phyloP scores from a whole-genome alignment of 2,888 invertebrate genomes.

The Brachycybe producta region DNA sequence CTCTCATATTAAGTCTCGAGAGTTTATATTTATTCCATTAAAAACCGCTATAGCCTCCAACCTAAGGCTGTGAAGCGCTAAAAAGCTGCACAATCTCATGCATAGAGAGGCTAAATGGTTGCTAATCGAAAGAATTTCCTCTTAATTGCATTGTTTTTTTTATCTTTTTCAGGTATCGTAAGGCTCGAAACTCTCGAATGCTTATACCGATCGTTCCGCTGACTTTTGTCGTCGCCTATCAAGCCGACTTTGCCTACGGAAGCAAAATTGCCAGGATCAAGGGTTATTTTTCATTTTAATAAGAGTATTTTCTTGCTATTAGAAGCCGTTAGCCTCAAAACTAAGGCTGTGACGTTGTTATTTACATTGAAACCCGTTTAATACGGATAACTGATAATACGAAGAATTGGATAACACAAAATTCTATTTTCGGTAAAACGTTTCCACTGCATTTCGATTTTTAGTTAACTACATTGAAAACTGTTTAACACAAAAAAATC shows the following conservation, averaged over 20 bases:
- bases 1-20: not conserved
- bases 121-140: no score
- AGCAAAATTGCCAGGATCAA: slow-evolving; percentile 59
- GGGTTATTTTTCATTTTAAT: slow-evolving; percentile 39
- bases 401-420: no score
- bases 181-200: slow-evolving; percentile 46
- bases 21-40: not conserved
- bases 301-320: not conserved
- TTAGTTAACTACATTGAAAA: no score
- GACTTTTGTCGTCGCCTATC: slow-evolving; percentile 55
- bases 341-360: not conserved
- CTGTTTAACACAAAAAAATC: no score
- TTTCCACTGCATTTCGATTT: no score
- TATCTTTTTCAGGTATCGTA: slow-evolving; percentile 42
- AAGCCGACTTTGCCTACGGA: slow-evolving; percentile 62
- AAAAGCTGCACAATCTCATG: no score
- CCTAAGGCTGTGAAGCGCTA: no score
- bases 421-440: no score
- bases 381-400: no score
- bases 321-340: not conserved
- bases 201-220: slow-evolving; percentile 56
- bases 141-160: no score
- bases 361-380: not conserved
- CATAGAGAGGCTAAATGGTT: no score
- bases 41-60: no score